phyloP scores from a whole-genome alignment of 2,888 invertebrate species.

The Pogonocherus hispidulus region DNA sequence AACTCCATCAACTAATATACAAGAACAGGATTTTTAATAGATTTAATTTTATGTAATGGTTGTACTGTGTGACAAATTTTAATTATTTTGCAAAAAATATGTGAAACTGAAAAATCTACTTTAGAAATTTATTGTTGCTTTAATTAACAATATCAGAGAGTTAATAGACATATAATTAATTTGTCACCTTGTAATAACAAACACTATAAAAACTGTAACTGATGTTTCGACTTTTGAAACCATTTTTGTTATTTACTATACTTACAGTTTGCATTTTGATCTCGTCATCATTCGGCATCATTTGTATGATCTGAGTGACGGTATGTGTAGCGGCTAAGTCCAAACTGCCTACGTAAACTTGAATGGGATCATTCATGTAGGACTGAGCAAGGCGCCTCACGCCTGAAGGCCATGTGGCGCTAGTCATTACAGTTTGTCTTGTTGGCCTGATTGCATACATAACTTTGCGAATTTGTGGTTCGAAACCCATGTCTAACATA shows the following conservation, averaged over 20 bases:
- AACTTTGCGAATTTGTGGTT: slow-evolving; percentile 88
- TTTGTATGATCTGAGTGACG: slow-evolving; percentile 84
- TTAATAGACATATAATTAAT: no score
- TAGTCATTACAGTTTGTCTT: slow-evolving; percentile 96
- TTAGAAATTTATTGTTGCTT: no score
- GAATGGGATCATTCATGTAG: slow-evolving; percentile 91
- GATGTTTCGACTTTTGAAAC: not conserved
- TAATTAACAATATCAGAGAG: no score
- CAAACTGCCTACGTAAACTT: slow-evolving; percentile 89
- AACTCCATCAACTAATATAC: slow-evolving; percentile 76
- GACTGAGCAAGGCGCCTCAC: slow-evolving; percentile 87
- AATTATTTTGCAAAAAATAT: no score
- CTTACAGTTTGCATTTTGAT: slow-evolving; percentile 77
- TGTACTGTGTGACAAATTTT: no score
- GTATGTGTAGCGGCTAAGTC: slow-evolving; percentile 93
- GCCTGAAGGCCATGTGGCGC: slow-evolving; percentile 94
- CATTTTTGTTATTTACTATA: not conserved
- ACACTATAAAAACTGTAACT: no score
- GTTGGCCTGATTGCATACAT: slow-evolving; percentile 87
- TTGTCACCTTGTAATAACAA: no score
- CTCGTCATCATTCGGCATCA: slow-evolving; percentile 78
- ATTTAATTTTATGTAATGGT: no score
- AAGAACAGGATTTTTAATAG: no score
- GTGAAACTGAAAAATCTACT: no score
- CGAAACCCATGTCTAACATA: slow-evolving; percentile 91